phyloP scores from a whole-genome alignment of 2,113 vertebrate genomes.

The Ibidorhyncha struthersii region DNA sequence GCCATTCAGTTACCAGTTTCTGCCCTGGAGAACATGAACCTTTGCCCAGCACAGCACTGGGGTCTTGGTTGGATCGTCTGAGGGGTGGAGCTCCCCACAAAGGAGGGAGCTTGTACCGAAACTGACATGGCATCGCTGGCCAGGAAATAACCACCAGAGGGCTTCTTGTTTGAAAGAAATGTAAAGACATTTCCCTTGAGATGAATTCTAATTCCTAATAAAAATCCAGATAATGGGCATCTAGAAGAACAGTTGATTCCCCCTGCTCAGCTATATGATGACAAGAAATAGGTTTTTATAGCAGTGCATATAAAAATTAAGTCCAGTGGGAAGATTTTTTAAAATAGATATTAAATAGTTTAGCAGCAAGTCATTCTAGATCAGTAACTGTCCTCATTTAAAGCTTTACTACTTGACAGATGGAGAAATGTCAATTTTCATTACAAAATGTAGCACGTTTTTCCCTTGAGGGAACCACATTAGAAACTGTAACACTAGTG shows the following conservation, averaged over 20 bases:
- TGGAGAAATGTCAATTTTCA: background rate
- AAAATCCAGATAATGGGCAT: background rate
- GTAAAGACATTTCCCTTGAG: background rate
- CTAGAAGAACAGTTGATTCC: background rate
- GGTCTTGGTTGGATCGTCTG: background rate
- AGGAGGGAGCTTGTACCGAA: background rate
- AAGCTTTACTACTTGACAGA: background rate
- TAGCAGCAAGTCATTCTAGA: background rate
- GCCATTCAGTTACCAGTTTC: background rate
- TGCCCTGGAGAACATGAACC: background rate
- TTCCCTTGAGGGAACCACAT: background rate
- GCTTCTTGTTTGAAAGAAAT: background rate
- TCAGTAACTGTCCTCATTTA: background rate
- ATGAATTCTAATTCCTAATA: background rate
- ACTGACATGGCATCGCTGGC: too few species aligned
- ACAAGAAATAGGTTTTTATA: background rate
- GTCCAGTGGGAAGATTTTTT: background rate
- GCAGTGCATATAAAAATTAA: background rate
- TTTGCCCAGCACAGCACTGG: background rate
- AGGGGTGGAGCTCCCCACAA: background rate
- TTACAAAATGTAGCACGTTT: background rate
- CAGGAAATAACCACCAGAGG: background rate
- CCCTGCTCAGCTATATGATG: background rate
- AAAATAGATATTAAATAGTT: background rate
- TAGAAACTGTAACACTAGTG: background rate